phyloP scores from a whole-genome alignment of 2,113 vertebrate genomes.

The Grallaria varia region DNA sequence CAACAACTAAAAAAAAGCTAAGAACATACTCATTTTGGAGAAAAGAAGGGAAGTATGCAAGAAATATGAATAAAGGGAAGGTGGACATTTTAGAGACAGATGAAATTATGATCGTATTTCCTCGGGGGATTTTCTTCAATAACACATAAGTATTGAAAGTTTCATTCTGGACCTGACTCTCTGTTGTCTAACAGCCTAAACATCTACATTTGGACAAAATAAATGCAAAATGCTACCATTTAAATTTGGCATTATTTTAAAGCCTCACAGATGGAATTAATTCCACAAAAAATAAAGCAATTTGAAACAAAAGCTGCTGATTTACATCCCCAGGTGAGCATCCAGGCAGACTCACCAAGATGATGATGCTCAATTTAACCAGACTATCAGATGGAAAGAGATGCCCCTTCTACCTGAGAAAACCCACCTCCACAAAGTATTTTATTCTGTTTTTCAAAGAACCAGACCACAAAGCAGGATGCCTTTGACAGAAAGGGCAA shows the following conservation, averaged over 20 bases:
- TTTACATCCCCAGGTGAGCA: neutral
- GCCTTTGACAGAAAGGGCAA: neutral
- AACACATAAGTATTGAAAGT: neutral
- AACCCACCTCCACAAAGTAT: neutral
- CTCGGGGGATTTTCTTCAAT: neutral
- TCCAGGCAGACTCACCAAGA: neutral
- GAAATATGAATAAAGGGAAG: neutral
- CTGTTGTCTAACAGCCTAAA: neutral
- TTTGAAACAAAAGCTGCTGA: constrained; percentile 9
- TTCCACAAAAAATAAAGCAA: neutral
- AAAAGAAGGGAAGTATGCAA: neutral
- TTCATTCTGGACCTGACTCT: neutral
- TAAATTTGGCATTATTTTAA: neutral
- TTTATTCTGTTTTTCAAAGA: neutral
- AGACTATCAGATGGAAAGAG: neutral
- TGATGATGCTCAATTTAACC: rapidly evolving
- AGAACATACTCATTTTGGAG: neutral
- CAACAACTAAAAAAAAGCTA: neutral
- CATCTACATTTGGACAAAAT: neutral
- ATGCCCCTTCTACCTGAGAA: neutral
- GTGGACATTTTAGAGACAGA: neutral
- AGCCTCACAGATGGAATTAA: neutral
- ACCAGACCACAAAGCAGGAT: neutral
- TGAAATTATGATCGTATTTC: neutral
- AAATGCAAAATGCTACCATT: neutral